Evolutionary conservation across 2,113 vertebrate species (phyloP).

Genomic region (Oplegnathus fasciatus): DNA sequence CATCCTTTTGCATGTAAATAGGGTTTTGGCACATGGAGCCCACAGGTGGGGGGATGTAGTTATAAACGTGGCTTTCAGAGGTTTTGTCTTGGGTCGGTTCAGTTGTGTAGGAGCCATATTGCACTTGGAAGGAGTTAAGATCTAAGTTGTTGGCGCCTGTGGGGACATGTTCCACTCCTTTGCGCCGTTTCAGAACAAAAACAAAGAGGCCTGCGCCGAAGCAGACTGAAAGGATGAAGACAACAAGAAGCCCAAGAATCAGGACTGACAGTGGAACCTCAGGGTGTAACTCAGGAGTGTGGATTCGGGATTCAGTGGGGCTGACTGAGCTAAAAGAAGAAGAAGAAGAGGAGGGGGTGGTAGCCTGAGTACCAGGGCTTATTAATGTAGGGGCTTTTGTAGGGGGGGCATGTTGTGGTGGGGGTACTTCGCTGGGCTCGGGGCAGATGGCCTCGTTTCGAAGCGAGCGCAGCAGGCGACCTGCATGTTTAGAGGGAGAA

Average conservation of each 20-base stretch:
- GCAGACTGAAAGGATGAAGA: slow-evolving; percentile 97
- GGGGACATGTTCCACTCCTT: slow-evolving; percentile 90
- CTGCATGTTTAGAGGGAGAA: slow-evolving; percentile 93
- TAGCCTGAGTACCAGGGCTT: slow-evolving; percentile 87
- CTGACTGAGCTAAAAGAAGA: slow-evolving; percentile 72
- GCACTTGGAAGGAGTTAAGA: slow-evolving; percentile 94
- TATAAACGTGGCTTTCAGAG: slow-evolving; percentile 94
- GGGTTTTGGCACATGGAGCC: slow-evolving; percentile 99
- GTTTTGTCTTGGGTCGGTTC: slow-evolving; percentile 89
- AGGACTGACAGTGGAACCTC: slow-evolving; percentile 97
- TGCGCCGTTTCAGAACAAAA: slow-evolving; percentile 95
- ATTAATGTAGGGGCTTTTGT: slow-evolving; percentile 85
- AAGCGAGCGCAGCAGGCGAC: slow-evolving; percentile 93
- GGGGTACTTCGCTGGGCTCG: slow-evolving; percentile 85
- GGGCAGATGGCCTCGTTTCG: slow-evolving; percentile 95
- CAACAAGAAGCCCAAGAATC: slow-evolving; percentile 95
- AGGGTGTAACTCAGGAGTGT: slow-evolving; percentile 88
- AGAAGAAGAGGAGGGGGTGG: slow-evolving; percentile 50
- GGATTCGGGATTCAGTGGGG: slow-evolving; percentile 86
- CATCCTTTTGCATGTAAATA: slow-evolving; percentile 98
- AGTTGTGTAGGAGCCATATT: slow-evolving; percentile 93
- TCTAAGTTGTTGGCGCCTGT: slow-evolving; percentile 90
- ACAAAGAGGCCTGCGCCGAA: slow-evolving; percentile 97
- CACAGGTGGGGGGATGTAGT: slow-evolving; percentile 94
- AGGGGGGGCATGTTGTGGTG: slow-evolving; percentile 75